Evolutionary conservation across 2,797 vertebrate genomes (phyloP).

Genomic region (Gadopsis marmoratus): DNA sequence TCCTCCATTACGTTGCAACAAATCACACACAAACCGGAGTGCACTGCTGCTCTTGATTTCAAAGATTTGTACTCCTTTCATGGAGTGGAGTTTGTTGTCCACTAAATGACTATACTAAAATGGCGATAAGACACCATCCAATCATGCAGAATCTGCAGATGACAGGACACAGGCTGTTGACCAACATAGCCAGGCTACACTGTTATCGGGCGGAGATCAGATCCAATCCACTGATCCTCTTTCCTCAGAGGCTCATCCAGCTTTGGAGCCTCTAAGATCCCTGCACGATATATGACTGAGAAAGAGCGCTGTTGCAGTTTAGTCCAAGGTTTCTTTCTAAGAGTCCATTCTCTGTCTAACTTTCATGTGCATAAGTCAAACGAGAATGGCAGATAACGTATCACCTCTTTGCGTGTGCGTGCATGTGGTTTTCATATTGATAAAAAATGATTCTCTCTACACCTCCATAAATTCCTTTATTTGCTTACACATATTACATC

Average conservation of each 20-base stretch:
- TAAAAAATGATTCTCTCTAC: conserved; percentile 24
- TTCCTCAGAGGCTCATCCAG: conserved; percentile 84
- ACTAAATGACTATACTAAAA: background rate
- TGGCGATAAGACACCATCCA: background rate
- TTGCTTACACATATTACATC: conserved; percentile 78
- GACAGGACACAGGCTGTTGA: conserved; percentile 31
- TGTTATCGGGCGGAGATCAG: conserved; percentile 70
- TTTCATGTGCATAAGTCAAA: conserved; percentile 20
- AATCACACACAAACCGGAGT: background rate
- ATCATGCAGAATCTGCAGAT: conserved; percentile 20
- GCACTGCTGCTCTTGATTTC: background rate
- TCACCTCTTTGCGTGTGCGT: background rate
- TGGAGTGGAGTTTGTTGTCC: background rate
- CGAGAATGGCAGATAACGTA: conserved; percentile 18
- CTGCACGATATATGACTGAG: conserved; percentile 77
- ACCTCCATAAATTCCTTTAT: conserved; percentile 80
- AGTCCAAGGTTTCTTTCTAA: conserved; percentile 49
- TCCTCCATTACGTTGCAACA: no score
- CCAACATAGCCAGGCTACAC: conserved; percentile 49
- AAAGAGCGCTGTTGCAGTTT: conserved; percentile 48
- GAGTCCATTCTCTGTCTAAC: conserved; percentile 57
- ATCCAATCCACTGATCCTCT: conserved; percentile 85
- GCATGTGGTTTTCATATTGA: background rate
- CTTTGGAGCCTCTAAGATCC: conserved; percentile 84
- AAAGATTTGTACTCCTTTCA: background rate